Percentiles rank a stretch among this genome's conserved stretches.
phyloP scores from a whole-genome alignment of 2,888 invertebrate genomes.

The Hipparchia semele region DNA sequence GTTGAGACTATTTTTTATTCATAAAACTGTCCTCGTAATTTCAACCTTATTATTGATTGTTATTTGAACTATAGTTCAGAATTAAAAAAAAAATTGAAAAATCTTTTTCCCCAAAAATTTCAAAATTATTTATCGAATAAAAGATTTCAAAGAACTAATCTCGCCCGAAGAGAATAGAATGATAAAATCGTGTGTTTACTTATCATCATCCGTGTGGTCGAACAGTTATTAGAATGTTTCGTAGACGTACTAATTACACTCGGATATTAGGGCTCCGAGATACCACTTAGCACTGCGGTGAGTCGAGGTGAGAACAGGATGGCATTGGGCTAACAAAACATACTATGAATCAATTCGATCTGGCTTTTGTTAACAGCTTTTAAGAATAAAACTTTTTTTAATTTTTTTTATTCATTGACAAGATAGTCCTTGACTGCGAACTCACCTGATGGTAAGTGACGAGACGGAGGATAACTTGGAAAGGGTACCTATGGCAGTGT shows the following conservation, averaged over 20 bases:
- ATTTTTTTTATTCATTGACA: no score
- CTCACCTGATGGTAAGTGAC: no score
- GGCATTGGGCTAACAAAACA: conserved; percentile 23
- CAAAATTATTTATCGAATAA: background rate
- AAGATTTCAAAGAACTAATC: background rate
- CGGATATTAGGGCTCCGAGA: conserved; percentile 25
- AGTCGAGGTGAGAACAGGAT: conserved; percentile 34
- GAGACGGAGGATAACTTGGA: no score
- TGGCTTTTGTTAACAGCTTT: background rate
- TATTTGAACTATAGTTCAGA: no score
- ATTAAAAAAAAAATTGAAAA: no score
- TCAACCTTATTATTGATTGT: no score
- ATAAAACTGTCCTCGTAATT: no score
- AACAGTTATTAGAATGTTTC: conserved; percentile 28
- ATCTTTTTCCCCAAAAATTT: no score
- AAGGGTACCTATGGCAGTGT: no score
- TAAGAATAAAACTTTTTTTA: no score
- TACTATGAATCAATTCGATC: background rate
- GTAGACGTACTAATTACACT: conserved; percentile 33
- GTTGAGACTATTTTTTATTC: no score
- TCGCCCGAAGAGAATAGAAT: background rate
- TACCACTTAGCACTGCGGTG: conserved; percentile 37
- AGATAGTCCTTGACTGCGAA: no score
- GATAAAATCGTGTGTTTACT: conserved; percentile 16
- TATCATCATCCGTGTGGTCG: conserved; percentile 33